phyloP scores from a whole-genome alignment of 2,113 vertebrate species.

The Poeciliopsis prolifica region DNA sequence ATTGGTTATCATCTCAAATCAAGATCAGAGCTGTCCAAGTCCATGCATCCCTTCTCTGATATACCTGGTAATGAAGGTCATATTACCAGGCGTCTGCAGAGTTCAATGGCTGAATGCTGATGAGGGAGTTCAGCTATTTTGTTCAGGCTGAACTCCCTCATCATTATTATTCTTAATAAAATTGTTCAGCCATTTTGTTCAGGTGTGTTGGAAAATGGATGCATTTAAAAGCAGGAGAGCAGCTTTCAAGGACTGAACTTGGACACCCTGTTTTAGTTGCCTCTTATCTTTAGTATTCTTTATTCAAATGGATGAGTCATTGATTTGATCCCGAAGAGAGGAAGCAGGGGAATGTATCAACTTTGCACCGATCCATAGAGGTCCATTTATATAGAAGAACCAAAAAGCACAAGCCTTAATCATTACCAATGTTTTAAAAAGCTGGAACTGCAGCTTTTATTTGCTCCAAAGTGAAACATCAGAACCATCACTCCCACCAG shows the following conservation, averaged over 20 bases:
- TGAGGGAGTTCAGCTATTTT: background rate
- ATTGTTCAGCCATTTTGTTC: no score
- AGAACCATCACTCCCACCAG: no score
- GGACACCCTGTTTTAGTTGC: background rate
- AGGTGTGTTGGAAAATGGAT: no score
- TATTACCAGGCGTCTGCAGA: background rate
- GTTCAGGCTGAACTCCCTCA: no score
- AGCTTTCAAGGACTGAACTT: background rate
- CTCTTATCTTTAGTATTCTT: background rate
- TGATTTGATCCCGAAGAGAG: background rate
- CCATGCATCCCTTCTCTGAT: background rate
- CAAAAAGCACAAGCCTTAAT: background rate
- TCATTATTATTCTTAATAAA: no score
- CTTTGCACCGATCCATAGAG: background rate
- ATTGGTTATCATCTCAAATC: no score
- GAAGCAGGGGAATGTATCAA: background rate
- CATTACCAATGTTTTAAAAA: background rate
- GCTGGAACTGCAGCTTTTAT: background rate
- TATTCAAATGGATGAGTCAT: background rate
- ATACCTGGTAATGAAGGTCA: background rate
- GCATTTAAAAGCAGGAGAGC: background rate
- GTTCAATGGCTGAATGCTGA: background rate
- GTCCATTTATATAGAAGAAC: background rate
- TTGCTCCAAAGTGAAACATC: background rate
- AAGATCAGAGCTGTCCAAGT: no score